These are phyloP conservation scores for Microcebus tavaratra DNA, from an alignment of 2,113 vertebrate genomes.

Conservation along the genomic window DNA sequence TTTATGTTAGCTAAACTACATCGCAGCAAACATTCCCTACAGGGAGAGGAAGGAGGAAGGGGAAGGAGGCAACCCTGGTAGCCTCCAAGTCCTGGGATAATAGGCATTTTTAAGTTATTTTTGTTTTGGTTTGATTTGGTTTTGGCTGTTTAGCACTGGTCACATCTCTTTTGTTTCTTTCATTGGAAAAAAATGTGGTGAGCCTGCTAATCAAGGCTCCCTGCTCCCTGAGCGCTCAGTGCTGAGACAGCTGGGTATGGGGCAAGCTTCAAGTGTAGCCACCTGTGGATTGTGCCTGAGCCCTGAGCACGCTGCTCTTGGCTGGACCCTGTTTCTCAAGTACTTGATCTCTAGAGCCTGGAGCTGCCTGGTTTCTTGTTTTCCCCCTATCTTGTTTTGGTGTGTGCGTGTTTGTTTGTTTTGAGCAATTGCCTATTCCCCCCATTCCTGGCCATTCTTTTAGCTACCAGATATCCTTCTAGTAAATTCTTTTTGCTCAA, in stretches of 20 bases:
- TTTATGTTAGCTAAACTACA: background rate
- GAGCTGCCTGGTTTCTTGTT: background rate
- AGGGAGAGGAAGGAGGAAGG: too few species aligned
- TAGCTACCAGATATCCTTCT: conserved; percentile 11
- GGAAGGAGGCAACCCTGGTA: background rate
- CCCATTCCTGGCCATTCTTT: background rate
- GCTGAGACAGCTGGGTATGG: rapidly evolving
- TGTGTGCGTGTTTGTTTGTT: background rate
- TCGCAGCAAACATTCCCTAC: background rate
- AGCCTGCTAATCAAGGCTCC: background rate
- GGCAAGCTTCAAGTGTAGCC: rapidly evolving
- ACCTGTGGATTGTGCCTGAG: background rate
- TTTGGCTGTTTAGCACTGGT: background rate
- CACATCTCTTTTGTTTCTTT: background rate
- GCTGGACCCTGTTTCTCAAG: background rate
- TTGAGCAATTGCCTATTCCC: rapidly evolving
- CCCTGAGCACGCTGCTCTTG: background rate
- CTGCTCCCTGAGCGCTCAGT: background rate
- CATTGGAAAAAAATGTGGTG: background rate
- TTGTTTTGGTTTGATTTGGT: background rate
- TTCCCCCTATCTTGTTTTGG: background rate
- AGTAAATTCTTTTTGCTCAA: conserved; percentile 4
- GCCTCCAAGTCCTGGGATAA: background rate
- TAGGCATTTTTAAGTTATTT: background rate
- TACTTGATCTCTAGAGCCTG: background rate